phyloP scores from a whole-genome alignment of 2,113 vertebrate genomes.

The Solea senegalensis region DNA sequence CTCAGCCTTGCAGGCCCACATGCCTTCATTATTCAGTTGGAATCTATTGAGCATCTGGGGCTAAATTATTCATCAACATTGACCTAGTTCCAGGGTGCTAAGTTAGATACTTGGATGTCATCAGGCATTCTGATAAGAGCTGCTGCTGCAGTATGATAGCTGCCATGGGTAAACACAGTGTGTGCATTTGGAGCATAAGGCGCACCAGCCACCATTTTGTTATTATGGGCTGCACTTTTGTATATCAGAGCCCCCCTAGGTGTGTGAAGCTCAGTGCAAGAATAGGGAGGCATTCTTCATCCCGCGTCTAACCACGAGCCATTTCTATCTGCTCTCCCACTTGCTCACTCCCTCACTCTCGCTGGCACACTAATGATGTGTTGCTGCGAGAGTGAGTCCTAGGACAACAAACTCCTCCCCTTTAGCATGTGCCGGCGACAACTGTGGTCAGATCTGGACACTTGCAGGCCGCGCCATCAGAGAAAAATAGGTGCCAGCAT shows the following conservation, averaged over 20 bases:
- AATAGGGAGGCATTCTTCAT: conserved; percentile 35
- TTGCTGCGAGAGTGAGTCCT: conserved; percentile 60
- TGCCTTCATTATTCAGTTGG: conserved; percentile 78
- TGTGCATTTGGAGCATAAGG: conserved; percentile 21
- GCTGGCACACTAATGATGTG: conserved; percentile 67
- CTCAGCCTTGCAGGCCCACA: conserved; percentile 70
- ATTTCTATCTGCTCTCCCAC: conserved; percentile 29
- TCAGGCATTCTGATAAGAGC: conserved; percentile 66
- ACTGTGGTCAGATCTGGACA: conserved; percentile 52
- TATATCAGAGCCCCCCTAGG: conserved; percentile 15
- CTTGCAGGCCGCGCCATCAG: conserved; percentile 32
- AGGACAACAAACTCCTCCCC: conserved; percentile 71
- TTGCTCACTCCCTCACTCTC: conserved; percentile 16
- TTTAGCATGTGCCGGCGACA: conserved; percentile 57
- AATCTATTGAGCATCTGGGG: conserved; percentile 81
- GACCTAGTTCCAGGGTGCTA: conserved; percentile 79
- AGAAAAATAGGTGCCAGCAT: conserved; percentile 42
- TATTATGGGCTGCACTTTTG: conserved; percentile 34
- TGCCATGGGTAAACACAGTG: conserved; percentile 47
- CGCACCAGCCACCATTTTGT: conserved; percentile 20
- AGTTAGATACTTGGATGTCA: conserved; percentile 78
- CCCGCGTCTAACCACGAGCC: conserved; percentile 34
- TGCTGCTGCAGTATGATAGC: conserved; percentile 60
- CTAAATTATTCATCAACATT: conserved; percentile 81
- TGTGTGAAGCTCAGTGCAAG: conserved; percentile 24